Percentiles rank a stretch among this genome's conserved stretches.
Conservation (phyloP, 1,140 invertebrate species). For the Heliconius nattereri region DNA sequence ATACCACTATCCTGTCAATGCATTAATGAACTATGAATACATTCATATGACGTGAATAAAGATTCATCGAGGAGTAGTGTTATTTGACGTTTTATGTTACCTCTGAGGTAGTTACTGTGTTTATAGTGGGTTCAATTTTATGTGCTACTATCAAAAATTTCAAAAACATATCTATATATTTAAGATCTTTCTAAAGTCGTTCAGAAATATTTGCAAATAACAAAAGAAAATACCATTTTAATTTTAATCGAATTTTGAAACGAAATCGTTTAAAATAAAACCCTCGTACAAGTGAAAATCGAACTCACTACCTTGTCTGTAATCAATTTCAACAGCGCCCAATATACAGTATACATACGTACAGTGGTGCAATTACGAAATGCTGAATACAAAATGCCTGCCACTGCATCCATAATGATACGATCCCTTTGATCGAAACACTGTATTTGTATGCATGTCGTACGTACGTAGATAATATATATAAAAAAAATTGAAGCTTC, state of each 20-base stretch:
- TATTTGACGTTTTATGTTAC: too few species aligned
- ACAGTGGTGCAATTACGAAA: neutral
- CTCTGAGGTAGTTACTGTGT: too few species aligned
- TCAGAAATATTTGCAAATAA: too few species aligned
- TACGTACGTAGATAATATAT: neutral
- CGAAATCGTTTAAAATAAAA: too few species aligned
- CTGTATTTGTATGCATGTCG: neutral
- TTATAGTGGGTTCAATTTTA: too few species aligned
- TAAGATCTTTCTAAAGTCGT: too few species aligned
- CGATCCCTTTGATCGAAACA: constrained; percentile 10
- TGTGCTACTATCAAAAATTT: too few species aligned
- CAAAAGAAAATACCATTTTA: too few species aligned
- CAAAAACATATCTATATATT: too few species aligned
- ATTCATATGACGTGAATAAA: neutral
- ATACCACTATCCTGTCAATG: neutral
- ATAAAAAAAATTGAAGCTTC: neutral
- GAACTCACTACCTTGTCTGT: neutral
- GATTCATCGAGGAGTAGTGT: neutral
- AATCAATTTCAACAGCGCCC: neutral
- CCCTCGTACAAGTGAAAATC: neutral
- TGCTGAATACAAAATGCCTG: neutral
- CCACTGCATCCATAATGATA: constrained; percentile 13
- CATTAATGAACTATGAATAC: neutral
- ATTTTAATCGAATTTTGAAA: too few species aligned
- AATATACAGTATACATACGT: neutral